phyloP scores from a whole-genome alignment of 2,113 vertebrate species.

The Peromyscus maniculatus region DNA sequence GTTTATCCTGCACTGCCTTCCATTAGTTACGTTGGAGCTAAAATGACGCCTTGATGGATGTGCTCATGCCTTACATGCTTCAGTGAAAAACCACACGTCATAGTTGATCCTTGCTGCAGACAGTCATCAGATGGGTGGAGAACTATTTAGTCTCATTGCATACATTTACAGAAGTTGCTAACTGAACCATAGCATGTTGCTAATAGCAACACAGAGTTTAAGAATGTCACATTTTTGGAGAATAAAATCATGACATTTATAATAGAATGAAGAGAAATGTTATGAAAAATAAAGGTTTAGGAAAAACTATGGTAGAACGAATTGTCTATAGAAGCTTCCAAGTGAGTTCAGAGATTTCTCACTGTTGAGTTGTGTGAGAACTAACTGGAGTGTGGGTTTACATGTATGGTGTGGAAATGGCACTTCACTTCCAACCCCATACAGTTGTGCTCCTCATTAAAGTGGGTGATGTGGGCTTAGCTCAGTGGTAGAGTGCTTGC shows the following conservation, averaged over 20 bases:
- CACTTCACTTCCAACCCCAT: background rate
- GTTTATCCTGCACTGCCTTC: background rate
- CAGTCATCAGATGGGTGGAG: background rate
- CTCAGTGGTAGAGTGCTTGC: background rate
- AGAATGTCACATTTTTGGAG: constrained; percentile 3
- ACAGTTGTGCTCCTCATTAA: background rate
- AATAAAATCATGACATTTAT: constrained; percentile 54
- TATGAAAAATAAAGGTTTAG: constrained; percentile 41
- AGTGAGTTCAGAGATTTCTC: constrained; percentile 1
- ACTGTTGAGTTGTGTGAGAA: background rate
- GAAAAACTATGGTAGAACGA: constrained; percentile 1
- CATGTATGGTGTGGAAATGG: background rate
- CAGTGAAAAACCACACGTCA: constrained; percentile 2
- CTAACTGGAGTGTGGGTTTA: background rate
- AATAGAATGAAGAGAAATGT: constrained; percentile 42
- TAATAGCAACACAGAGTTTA: background rate
- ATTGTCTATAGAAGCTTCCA: background rate
- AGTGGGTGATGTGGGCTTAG: background rate
- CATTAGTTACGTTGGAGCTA: constrained; percentile 39
- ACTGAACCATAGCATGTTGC: background rate
- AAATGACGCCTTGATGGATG: constrained; percentile 4
- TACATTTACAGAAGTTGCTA: background rate
- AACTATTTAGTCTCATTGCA: constrained; percentile 20
- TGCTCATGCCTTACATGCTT: background rate
- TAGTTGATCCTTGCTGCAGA: constrained; percentile 37